A percentile compares a stretch with the other conserved stretches of the same genome.
Conservation (phyloP, 1,140 invertebrate genomes). For the Macrosteles quadrilineatus region DNA sequence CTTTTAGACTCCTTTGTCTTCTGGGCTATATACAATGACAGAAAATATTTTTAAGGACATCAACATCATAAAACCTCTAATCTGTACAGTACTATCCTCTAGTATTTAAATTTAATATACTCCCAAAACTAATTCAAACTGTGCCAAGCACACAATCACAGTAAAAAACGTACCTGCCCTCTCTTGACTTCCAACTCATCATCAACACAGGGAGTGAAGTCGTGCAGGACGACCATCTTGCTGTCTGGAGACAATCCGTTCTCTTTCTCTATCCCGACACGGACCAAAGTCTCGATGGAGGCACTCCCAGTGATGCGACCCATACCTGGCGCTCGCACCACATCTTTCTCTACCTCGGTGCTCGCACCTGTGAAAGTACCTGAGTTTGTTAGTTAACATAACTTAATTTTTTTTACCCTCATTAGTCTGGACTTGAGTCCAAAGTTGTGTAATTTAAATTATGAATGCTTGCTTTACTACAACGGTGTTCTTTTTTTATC, state of each 20-base stretch:
- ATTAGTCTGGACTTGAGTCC: conserved; percentile 2
- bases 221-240: conserved; percentile 93
- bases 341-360: conserved; percentile 72
- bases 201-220: conserved; percentile 93
- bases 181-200: conserved; percentile 85
- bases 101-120: too few species aligned
- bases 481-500: too few species aligned
- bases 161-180: conserved; percentile 66
- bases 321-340: conserved; percentile 67
- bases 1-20: too few species aligned
- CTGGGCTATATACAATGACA: too few species aligned
- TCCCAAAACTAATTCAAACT: too few species aligned
- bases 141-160: too few species aligned
- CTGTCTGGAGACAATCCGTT: conserved; percentile 88
- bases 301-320: conserved; percentile 93
- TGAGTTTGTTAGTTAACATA: conserved; percentile 13
- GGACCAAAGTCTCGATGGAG: conserved; percentile 90
- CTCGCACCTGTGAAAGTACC: conserved; percentile 53
- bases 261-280: conserved; percentile 94
- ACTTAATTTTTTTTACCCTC: conserved; percentile 7
- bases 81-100: too few species aligned
- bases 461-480: too few species aligned
- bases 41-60: too few species aligned
- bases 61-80: too few species aligned
- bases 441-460: conserved; percentile 21